Evolutionary conservation across 2,888 invertebrate genomes (phyloP).

Genomic region (Apodemia zela): DNA sequence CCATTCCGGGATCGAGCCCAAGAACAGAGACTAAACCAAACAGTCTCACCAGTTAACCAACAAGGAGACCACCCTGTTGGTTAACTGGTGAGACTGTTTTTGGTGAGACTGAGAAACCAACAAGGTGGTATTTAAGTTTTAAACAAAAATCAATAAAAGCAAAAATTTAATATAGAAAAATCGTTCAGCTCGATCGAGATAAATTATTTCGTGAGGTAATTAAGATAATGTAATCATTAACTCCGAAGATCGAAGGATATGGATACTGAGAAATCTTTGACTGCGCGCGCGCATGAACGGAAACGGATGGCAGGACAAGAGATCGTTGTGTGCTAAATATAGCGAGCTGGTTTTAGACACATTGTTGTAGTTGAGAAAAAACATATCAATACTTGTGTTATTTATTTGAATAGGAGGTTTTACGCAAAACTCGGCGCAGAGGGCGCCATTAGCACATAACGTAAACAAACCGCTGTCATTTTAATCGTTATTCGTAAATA

Average conservation of each 20-base stretch:
- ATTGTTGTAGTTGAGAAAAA: constrained; percentile 7
- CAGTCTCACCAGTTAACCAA: no score
- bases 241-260: constrained; percentile 9
- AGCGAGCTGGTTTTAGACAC: constrained; percentile 40
- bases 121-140: neutral
- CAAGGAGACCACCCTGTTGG: no score
- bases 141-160: neutral
- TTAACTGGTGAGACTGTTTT: no score
- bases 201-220: constrained; percentile 11
- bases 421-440: no score
- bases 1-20: no score
- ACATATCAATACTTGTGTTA: neutral
- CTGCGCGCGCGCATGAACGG: constrained; percentile 40
- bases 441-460: no score
- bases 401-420: neutral
- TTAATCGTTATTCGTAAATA: no score
- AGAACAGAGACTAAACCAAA: no score
- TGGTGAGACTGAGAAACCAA: no score
- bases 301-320: constrained; percentile 63
- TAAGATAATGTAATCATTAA: constrained; percentile 10
- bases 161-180: constrained; percentile 1
- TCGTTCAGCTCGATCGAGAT: neutral
- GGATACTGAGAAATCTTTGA: constrained; percentile 12
- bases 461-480: no score
- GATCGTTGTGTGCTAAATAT: constrained; percentile 73